Base-by-base conservation (phyloP, 2,113 vertebrate species). In the Cichladusa arquata region DNA sequence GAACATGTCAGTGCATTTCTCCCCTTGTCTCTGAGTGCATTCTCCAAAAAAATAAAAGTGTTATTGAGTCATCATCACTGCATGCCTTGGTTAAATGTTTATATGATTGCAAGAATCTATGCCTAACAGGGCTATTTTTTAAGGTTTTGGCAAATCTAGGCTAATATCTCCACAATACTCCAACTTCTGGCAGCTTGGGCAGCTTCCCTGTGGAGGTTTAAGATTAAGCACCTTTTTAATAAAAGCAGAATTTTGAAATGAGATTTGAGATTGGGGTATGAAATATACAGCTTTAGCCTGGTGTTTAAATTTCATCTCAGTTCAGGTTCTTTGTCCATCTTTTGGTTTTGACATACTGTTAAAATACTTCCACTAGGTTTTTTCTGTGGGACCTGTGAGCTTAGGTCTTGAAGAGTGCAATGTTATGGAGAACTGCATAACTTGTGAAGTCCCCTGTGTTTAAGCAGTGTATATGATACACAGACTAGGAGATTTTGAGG, bases 1-100 rank as follows among this genome's bases (percentile, higher is more conserved):
- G 42, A 24, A 84, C 1, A 0, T 31, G 9, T 20, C 51, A 36
- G 33, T 0, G 0, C 42, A 16, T 74, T 73, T 73, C 56, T 84
- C 42, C 53, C 16, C 23, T 70, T 72, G n/a, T 57, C 20, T 42
- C 61, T 61, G 9, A 51, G 12, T 28, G 26, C 10, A 10, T 47
- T 74, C 26, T 38, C 33, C 42, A 60, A 78, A 70, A 70, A 58
- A 73, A 17, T 16, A 19, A 81, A 74, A 38, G 33, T 29, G 19
- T 25, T 86, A 42, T 5, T 1, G 3, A 73, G 22, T 47, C 29
- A 67, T 56, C 17, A 19, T 31, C 66, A 53, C 23, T 36, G 47
- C 38, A 11, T 54, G 31, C 5, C 36, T 60, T 82, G 29, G 22
- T 56, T 74, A 72, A 72, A 40, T 28, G 34, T 60, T 80, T 44